Base-by-base conservation (phyloP, 2,113 vertebrate genomes). In the Coregonus clupeaformis region DNA sequence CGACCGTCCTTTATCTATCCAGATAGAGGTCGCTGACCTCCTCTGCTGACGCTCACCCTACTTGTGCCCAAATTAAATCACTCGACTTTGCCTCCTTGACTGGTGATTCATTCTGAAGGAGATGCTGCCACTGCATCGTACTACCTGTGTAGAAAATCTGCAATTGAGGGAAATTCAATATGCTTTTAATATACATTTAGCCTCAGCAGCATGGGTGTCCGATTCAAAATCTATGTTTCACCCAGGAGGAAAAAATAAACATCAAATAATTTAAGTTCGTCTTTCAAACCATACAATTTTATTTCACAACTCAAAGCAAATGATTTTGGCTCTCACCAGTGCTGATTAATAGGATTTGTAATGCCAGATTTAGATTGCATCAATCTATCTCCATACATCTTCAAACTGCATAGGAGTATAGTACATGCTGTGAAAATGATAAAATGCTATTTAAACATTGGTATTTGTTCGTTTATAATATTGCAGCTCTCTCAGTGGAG, bases 1-100 rank as follows among this genome's bases (percentile, higher is more conserved):
- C 55, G 30, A 59, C 68, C 45, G 78, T 82, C 77, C 66, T 78
- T 79, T 76, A 77, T 75, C 76, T 80, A 69, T 42, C 52, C 68
- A 20, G 24, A 29, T 80, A 71, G 74, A 77, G 83, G 81, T 84
- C 80, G 78, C 42, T 47, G 68, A 77, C 80, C 57, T 73, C 62
- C 13, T 5, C 59, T 55, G 57, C 49, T 55, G 69, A 30, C 47
- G 25, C 20, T 78, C 68, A 64, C 65, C 75, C 65, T 59, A 71
- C 79, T 77, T 45, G 24, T 64, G 24, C 62, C 65, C 25, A 69
- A 78, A 83, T 83, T 71, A 81, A 83, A 83, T 85, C 85, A 77
- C 71, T 81, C 75, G 72, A 75, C 74, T 82, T 76, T 72, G 25
- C 12, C 71, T 79, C 60, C 68, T 79, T 80, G 55, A 78, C 72